These are phyloP conservation scores for Brachystomella parvula DNA, from an alignment of 1,140 invertebrate genomes.

Conservation along the genomic window DNA sequence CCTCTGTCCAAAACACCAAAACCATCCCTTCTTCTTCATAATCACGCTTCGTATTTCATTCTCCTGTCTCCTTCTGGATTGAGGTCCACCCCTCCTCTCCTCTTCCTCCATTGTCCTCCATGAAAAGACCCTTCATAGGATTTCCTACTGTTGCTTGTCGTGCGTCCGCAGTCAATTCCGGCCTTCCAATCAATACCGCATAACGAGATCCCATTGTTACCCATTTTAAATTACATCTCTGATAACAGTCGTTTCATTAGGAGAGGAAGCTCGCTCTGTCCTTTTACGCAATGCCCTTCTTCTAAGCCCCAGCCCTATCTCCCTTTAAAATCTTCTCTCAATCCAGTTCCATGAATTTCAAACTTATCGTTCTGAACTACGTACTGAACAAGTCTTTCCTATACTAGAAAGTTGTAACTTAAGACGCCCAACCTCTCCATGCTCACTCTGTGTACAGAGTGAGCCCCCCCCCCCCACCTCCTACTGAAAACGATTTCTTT, in stretches of 20 bases:
- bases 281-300: slow-evolving; percentile 5
- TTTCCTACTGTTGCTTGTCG: slow-evolving; percentile 8
- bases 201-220: slow-evolving; percentile 37
- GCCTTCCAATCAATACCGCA: slow-evolving; percentile 34
- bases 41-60: slow-evolving; percentile 9
- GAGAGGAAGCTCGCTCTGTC: too few relatives aligned
- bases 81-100: slow-evolving; percentile 1
- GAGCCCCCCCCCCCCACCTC: too few relatives aligned
- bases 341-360: too few relatives aligned
- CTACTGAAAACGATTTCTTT: too few relatives aligned
- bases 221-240: slow-evolving; percentile 27
- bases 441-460: too few relatives aligned
- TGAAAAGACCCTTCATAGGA: neutral
- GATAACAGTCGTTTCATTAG: slow-evolving; percentile 34
- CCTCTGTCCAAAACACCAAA: slow-evolving; percentile 16
- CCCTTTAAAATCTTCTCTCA: too few relatives aligned
- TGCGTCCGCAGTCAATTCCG: slow-evolving; percentile 12
- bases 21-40: slow-evolving; percentile 12
- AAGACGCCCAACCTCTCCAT: too few relatives aligned
- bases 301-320: neutral
- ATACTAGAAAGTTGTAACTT: too few relatives aligned
- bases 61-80: neutral
- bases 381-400: too few relatives aligned
- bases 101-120: slow-evolving; percentile 2
- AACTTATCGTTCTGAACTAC: too few relatives aligned